Evolutionary conservation across 2,888 invertebrate species (phyloP), one percentile per base, ranked within the genome.

Genomic region (Melanophora roralis): DNA sequence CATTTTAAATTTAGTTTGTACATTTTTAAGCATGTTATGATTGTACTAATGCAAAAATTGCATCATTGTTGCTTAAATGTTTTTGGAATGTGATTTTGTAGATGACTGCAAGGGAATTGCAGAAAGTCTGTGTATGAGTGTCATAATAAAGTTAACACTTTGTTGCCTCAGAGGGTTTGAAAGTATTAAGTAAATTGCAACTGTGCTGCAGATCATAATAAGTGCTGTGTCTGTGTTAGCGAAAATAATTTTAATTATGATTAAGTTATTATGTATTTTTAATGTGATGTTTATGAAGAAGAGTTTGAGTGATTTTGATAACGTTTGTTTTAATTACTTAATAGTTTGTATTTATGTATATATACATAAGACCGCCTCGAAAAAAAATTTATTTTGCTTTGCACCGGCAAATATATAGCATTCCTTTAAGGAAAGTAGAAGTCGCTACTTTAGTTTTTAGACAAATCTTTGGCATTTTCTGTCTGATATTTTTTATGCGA

Each of bases 1-100:
- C 3, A 6, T 27, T 27, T 27, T 27, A 5, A 27, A 6, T 27
- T 27, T 6, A 27, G 27, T 27, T 27, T 27, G 27, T 5, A 27
- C n/a, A n/a, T n/a, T n/a, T 27, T 27, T 27, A 27, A 27, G 27
- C 6, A 27, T 27, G 23, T 64, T 36, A 21, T 55, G 45, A 36
- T 55, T 55, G 45, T 36, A 57, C 40, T 65, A 65, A 59, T 21
- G 49, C 32, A n/a, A 65, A n/a, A 23, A 65, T 40, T 27, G 55
- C 73, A 73, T 49, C 65, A 73, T 73, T 64, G 73, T 73, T 73
- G 73, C 57, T 57, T 32, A 57, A 64, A 57, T 71, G 51, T 71
- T 71, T n/a, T n/a, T n/a, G n/a, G n/a, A 60, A 71, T 71, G 6
- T 27, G 59, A 21, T 32, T 36, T 14, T 43, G n/a, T 57, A 36